Evolutionary conservation across 1,140 invertebrate species (phyloP).

Genomic region (Hyphantria cunea): DNA sequence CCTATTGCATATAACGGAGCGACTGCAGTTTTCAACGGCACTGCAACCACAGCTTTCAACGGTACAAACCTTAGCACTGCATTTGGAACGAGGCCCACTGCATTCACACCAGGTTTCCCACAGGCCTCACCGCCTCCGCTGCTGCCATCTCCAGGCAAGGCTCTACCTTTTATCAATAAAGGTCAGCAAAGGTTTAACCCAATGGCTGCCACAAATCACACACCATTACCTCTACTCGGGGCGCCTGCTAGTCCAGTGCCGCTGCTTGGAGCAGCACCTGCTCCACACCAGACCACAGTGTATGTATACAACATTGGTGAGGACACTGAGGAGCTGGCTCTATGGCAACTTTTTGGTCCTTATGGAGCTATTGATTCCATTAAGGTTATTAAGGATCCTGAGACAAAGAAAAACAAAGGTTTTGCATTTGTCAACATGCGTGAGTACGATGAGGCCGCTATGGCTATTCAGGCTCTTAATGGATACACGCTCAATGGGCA

Average conservation of each 20-base stretch:
- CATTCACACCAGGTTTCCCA: constrained; percentile 65
- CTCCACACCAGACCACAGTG: constrained; percentile 76
- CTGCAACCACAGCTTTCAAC: constrained; percentile 58
- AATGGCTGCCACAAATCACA: constrained; percentile 74
- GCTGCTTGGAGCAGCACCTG: constrained; percentile 59
- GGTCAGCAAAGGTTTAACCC: constrained; percentile 79
- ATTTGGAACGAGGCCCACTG: constrained; percentile 60
- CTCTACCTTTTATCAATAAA: constrained; percentile 78
- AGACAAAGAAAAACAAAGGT: constrained; percentile 99
- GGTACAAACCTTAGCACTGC: constrained; percentile 64
- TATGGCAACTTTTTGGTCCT: constrained; percentile 99
- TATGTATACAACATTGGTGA: constrained; percentile 98
- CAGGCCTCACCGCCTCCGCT: constrained; percentile 73
- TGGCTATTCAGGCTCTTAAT: constrained; percentile 98
- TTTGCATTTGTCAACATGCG: constrained; percentile 99
- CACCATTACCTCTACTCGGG: constrained; percentile 69
- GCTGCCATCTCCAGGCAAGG: constrained; percentile 76
- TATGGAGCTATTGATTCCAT: constrained; percentile 99
- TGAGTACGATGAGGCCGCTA: constrained; percentile 98
- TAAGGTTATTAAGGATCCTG: constrained; percentile 98
- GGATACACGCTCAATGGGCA: constrained; percentile 98
- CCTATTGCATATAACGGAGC: constrained; percentile 65
- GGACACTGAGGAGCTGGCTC: constrained; percentile 98
- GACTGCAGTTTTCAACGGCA: constrained; percentile 63
- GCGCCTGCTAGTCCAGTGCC: constrained; percentile 72